Evolutionary conservation across 2,797 vertebrate genomes (phyloP).

Genomic region (Periophthalmus magnuspinnatus): DNA sequence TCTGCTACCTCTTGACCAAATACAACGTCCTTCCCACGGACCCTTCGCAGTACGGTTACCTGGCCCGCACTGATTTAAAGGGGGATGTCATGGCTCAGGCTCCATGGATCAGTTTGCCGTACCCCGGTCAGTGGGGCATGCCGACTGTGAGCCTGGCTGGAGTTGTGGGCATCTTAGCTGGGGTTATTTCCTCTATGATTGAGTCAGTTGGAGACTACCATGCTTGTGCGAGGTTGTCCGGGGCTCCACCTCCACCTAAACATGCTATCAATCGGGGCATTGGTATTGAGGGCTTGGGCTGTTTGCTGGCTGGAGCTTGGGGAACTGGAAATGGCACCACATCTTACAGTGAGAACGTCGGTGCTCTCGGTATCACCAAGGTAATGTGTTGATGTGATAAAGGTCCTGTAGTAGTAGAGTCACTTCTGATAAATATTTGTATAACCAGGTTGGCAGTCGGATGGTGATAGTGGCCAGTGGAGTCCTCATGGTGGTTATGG

Average conservation of each 20-base stretch:
- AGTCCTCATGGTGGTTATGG: slow-evolving; percentile 85
- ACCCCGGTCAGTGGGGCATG: slow-evolving; percentile 95
- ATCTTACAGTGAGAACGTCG: slow-evolving; percentile 94
- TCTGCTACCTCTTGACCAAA: slow-evolving; percentile 86
- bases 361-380: slow-evolving; percentile 92
- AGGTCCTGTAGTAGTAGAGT: neutral
- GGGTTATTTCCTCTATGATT: slow-evolving; percentile 94
- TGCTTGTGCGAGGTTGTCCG: slow-evolving; percentile 90
- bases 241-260: slow-evolving; percentile 88
- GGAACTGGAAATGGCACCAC: slow-evolving; percentile 95
- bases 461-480: slow-evolving; percentile 87
- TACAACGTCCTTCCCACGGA: slow-evolving; percentile 80
- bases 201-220: slow-evolving; percentile 97
- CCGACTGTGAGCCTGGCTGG: slow-evolving; percentile 92
- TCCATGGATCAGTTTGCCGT: slow-evolving; percentile 92
- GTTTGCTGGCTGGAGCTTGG: slow-evolving; percentile 92
- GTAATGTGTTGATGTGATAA: slow-evolving; percentile 64
- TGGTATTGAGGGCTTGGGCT: slow-evolving; percentile 92
- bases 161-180: slow-evolving; percentile 91
- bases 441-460: slow-evolving; percentile 89
- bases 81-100: slow-evolving; percentile 81
- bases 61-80: slow-evolving; percentile 89
- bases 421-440: neutral
- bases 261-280: slow-evolving; percentile 93
- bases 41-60: slow-evolving; percentile 80